Percentiles rank a stretch among this genome's conserved stretches.
Conservation (phyloP, 1,140 invertebrate genomes). For the Pteromalus puparum region DNA sequence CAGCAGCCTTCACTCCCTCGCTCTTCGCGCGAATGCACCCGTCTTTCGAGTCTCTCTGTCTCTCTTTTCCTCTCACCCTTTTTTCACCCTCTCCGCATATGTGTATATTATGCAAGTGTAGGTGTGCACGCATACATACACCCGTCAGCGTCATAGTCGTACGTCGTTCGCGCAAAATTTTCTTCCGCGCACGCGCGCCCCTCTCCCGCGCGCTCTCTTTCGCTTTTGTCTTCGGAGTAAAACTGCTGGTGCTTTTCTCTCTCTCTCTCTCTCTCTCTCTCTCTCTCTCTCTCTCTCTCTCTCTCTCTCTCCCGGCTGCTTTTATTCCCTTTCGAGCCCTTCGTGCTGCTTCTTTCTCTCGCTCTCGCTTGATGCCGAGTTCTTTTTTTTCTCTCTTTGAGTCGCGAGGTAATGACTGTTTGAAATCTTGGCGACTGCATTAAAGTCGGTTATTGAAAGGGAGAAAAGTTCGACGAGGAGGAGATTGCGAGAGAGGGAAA, state of each 20-base stretch:
- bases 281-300: conserved; percentile 22
- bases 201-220: neutral
- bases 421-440: conserved; percentile 45
- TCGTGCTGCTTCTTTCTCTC: neutral
- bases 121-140: neutral
- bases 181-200: neutral
- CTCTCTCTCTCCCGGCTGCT: conserved; percentile 10
- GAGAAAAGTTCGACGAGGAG: conserved; percentile 43
- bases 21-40: conserved; percentile 42
- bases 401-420: conserved; percentile 38
- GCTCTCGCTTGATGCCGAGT: neutral
- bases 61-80: conserved; percentile 13
- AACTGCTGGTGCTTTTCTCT: neutral
- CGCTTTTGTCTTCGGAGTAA: conserved; percentile 14
- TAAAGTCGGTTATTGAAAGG: conserved; percentile 41
- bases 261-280: conserved; percentile 19
- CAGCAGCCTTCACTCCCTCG: conserved; percentile 10
- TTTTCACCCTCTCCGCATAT: neutral
- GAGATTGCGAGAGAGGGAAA: conserved; percentile 13
- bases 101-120: neutral
- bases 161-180: conserved; percentile 16
- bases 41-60: conserved; percentile 34
- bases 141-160: neutral
- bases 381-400: neutral
- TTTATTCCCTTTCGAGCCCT: conserved; percentile 24